These are phyloP conservation scores for Tolmerus cingulatus DNA, from an alignment of 2,888 invertebrate species.

Conservation along the genomic window DNA sequence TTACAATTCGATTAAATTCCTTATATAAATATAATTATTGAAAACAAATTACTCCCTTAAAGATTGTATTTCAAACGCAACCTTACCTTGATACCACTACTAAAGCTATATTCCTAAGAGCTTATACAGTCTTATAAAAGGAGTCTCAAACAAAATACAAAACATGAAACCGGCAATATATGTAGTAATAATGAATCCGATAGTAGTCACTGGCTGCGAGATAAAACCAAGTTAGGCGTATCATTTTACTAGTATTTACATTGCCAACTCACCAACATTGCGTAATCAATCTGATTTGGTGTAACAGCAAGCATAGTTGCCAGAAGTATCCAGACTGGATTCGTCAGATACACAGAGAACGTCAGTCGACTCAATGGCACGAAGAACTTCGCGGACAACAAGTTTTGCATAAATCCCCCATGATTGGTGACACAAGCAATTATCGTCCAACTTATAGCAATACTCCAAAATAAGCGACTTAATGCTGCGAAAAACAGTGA, in stretches of 20 bases:
- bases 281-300: constrained; percentile 49
- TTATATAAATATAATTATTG: no score
- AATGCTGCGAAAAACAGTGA: constrained; percentile 72
- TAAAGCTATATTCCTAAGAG: background rate
- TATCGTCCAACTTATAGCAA: constrained; percentile 73
- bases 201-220: constrained; percentile 34
- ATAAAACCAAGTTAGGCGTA: background rate
- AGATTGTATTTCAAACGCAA: no score
- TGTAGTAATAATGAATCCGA: constrained; percentile 41
- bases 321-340: constrained; percentile 65
- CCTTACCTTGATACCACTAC: no score
- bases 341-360: constrained; percentile 76
- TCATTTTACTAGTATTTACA: background rate
- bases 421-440: constrained; percentile 73
- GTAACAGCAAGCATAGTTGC: constrained; percentile 53
- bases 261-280: background rate
- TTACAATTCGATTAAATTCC: no score
- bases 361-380: constrained; percentile 74
- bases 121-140: constrained; percentile 46
- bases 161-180: constrained; percentile 45
- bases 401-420: constrained; percentile 65
- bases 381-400: constrained; percentile 62
- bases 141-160: constrained; percentile 49
- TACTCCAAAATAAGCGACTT: constrained; percentile 74
- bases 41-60: no score